Percentiles rank a stretch among this genome's conserved stretches.
These are phyloP conservation scores for Drosophila subobscura DNA, from an alignment of 1,140 invertebrate genomes.

Conservation along the genomic window DNA sequence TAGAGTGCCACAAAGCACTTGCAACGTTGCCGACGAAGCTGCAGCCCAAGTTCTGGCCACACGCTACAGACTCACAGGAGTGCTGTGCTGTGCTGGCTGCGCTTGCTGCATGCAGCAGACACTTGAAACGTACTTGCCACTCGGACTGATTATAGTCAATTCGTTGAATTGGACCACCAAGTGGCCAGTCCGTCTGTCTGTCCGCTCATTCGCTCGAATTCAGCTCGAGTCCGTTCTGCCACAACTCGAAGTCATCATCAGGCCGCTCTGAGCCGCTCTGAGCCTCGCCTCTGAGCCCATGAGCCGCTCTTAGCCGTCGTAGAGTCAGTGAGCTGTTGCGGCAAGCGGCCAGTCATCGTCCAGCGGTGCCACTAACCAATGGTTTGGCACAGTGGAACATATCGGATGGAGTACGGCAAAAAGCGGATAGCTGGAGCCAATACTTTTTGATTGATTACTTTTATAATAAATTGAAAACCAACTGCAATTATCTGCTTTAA, in stretches of 20 bases:
- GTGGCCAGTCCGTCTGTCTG: slow-evolving; percentile 41
- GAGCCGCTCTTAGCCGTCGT: slow-evolving; percentile 13
- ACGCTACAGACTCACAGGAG: slow-evolving; percentile 54
- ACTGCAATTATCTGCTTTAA: no score
- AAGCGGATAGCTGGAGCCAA: neutral
- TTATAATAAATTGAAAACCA: no score
- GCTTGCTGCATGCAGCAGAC: slow-evolving; percentile 59
- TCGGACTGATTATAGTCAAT: slow-evolving; percentile 82
- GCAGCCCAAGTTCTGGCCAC: slow-evolving; percentile 22
- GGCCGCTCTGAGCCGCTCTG: neutral
- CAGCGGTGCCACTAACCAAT: slow-evolving; percentile 23
- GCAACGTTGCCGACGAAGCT: slow-evolving; percentile 59
- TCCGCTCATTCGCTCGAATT: slow-evolving; percentile 39
- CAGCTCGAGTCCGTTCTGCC: slow-evolving; percentile 1
- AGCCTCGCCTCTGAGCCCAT: slow-evolving; percentile 19
- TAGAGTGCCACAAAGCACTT: slow-evolving; percentile 55
- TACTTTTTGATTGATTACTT: no score
- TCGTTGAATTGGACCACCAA: slow-evolving; percentile 81
- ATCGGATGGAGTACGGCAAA: neutral
- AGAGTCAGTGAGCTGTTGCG: slow-evolving; percentile 48
- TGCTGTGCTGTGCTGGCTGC: slow-evolving; percentile 15
- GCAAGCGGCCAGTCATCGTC: slow-evolving; percentile 71
- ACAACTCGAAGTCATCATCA: slow-evolving; percentile 42
- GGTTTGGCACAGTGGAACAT: slow-evolving; percentile 29
- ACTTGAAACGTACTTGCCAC: slow-evolving; percentile 81